Conservation (phyloP, 2,797 vertebrate species). For the Moxostoma hubbsi region DNA sequence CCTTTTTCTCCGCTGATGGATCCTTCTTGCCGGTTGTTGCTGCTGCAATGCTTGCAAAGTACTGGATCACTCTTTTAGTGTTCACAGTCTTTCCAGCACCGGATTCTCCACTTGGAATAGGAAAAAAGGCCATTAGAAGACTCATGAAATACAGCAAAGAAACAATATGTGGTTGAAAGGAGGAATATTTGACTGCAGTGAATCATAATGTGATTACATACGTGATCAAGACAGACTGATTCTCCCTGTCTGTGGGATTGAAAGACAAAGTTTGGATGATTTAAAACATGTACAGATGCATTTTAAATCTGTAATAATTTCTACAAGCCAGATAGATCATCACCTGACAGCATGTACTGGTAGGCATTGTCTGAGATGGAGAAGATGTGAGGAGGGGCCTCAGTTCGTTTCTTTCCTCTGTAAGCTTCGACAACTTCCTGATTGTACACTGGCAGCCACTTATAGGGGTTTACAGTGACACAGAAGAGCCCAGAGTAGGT, state of each 20-base stretch:
- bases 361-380: too few species aligned
- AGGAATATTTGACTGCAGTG: not conserved
- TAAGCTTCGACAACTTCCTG: too few species aligned
- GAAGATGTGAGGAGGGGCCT: too few species aligned
- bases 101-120: slow-evolving; percentile 59
- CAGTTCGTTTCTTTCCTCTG: too few species aligned
- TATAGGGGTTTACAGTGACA: too few species aligned
- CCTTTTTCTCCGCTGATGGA: slow-evolving; percentile 79
- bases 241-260: slow-evolving; percentile 47
- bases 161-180: not conserved
- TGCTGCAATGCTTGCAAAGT: too few species aligned
- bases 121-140: not conserved
- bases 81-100: too few species aligned
- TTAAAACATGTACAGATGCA: not conserved
- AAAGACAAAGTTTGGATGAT: not conserved
- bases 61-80: too few species aligned
- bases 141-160: not conserved
- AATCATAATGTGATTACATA: slow-evolving; percentile 51
- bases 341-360: too few species aligned
- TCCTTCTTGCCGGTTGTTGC: too few species aligned
- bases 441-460: too few species aligned
- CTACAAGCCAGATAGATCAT: not conserved
- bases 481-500: too few species aligned
- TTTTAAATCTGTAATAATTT: not conserved
- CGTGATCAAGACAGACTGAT: slow-evolving; percentile 51